Conservation (phyloP, 2,113 vertebrate species). For the Lepus timidus region DNA sequence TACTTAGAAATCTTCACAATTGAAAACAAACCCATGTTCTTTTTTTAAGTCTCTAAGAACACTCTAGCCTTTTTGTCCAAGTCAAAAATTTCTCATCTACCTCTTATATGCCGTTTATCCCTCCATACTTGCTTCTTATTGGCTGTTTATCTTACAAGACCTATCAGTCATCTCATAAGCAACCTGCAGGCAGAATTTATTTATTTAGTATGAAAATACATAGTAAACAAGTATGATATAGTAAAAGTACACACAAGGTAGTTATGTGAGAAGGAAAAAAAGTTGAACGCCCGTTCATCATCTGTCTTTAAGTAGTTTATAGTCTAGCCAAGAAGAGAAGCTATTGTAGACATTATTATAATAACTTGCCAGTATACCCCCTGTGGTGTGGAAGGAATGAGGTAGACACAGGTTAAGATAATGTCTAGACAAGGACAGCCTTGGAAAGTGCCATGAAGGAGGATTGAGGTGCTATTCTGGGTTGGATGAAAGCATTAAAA, state of each 20-base stretch:
- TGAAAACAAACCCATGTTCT: neutral
- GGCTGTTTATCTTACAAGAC: neutral
- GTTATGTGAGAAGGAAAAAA: neutral
- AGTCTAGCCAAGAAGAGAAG: neutral
- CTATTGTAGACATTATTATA: neutral
- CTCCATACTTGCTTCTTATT: neutral
- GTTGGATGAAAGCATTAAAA: neutral
- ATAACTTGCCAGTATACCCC: neutral
- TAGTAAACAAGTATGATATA: neutral
- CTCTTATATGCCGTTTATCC: neutral
- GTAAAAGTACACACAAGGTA: neutral
- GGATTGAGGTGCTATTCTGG: neutral
- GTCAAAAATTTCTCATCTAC: neutral
- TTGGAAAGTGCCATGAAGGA: neutral
- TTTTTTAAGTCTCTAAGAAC: conserved; percentile 6
- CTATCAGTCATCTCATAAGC: neutral
- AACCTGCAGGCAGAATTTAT: neutral
- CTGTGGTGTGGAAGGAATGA: neutral
- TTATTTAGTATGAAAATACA: neutral
- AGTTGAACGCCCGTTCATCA: neutral
- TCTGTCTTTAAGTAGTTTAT: neutral
- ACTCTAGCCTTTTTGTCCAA: neutral
- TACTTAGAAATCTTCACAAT: neutral
- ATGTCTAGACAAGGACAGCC: neutral
- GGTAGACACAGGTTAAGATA: neutral